phyloP scores from a whole-genome alignment of 1,140 invertebrate species.

The Leptopilina clavipes region DNA sequence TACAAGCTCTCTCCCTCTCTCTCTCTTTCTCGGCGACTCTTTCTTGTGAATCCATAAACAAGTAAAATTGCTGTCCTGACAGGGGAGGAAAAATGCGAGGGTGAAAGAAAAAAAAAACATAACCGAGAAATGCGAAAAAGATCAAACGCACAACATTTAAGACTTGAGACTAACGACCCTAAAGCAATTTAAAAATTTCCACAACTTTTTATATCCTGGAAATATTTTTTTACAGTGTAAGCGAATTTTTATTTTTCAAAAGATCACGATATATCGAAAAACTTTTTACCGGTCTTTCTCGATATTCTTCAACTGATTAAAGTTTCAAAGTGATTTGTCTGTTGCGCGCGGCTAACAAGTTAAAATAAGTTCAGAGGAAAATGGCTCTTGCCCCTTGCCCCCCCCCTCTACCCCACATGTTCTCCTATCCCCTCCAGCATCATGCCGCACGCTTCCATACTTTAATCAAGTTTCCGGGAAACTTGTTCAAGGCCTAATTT shows the following conservation, averaged over 20 bases:
- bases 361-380: slow-evolving; percentile 26
- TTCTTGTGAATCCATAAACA: slow-evolving; percentile 19
- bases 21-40: background rate
- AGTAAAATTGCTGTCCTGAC: slow-evolving; percentile 3
- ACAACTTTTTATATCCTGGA: background rate
- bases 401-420: background rate
- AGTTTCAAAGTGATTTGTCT: slow-evolving; percentile 34
- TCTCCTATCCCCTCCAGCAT: too few species aligned
- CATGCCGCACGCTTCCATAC: background rate
- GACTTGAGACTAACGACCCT: background rate
- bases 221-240: background rate
- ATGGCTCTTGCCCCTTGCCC: background rate
- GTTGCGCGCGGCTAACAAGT: slow-evolving; percentile 31
- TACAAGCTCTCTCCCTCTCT: too few species aligned
- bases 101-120: background rate
- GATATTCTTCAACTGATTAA: slow-evolving; percentile 30
- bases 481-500: background rate
- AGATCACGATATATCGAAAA: slow-evolving; percentile 31
- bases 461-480: slow-evolving; percentile 19
- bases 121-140: background rate
- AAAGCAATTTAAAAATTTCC: slow-evolving; percentile 6
- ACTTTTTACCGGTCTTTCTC: slow-evolving; percentile 16
- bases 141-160: background rate
- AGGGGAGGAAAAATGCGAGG: background rate
- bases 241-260: slow-evolving; percentile 26